phyloP scores from a whole-genome alignment of 2,888 invertebrate species.

The Nasonovia ribisnigri region DNA sequence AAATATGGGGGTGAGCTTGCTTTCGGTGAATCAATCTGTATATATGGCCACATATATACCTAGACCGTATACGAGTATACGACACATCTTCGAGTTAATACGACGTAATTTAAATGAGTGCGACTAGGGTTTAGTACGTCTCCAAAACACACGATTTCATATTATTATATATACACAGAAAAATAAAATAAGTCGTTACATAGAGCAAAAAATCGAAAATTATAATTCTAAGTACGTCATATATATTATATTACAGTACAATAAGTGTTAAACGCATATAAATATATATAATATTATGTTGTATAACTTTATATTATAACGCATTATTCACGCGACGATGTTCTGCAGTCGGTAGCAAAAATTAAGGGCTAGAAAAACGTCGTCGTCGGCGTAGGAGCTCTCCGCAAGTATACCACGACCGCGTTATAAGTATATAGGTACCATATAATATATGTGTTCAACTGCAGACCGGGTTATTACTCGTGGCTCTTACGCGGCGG shows the following conservation, averaged over 20 bases:
- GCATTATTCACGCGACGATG: background rate
- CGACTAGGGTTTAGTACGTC: background rate
- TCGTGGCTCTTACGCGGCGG: background rate
- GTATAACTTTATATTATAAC: background rate
- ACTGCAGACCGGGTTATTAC: conserved; percentile 9
- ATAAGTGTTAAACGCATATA: background rate
- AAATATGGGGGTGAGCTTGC: too few relatives aligned
- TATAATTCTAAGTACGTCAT: background rate
- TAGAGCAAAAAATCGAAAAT: background rate
- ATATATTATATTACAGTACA: background rate
- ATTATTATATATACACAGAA: background rate
- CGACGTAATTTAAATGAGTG: background rate
- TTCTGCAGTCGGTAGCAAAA: background rate
- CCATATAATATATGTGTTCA: background rate
- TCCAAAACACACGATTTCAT: background rate
- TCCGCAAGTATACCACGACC: background rate
- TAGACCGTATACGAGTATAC: too few relatives aligned
- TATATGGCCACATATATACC: too few relatives aligned
- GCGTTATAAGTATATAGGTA: background rate
- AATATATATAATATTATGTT: too few relatives aligned
- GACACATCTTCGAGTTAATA: background rate
- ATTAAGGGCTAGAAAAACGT: background rate
- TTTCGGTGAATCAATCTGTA: too few relatives aligned
- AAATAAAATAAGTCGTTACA: background rate
- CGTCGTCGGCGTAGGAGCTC: background rate